Conservation (phyloP, 2,113 vertebrate genomes). For the Catagonus wagneri region DNA sequence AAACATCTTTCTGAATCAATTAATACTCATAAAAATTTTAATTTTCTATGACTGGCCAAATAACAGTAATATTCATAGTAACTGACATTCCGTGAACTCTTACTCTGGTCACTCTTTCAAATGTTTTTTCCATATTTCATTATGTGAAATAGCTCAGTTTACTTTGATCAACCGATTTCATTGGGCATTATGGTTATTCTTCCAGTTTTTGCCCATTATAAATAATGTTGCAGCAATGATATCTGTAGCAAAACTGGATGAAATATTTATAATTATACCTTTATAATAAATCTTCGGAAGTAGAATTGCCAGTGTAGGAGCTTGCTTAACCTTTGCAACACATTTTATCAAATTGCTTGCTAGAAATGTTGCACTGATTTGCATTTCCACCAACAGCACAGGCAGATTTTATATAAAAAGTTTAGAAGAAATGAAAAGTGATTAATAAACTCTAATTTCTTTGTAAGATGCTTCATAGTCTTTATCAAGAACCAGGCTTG, state of each 20-base stretch:
- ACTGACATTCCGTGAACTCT: not conserved
- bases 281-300: not conserved
- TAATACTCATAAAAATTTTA: constrained; percentile 3
- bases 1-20: constrained; percentile 12
- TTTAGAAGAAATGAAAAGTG: not conserved
- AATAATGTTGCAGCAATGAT: not conserved
- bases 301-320: not conserved
- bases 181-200: not conserved
- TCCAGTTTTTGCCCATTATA: not conserved
- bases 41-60: not conserved
- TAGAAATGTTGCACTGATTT: not conserved
- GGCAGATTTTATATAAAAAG: not conserved
- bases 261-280: not conserved
- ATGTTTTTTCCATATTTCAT: not conserved
- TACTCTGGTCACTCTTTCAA: not conserved
- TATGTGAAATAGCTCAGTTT: not conserved
- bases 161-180: constrained; percentile 23
- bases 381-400: not conserved
- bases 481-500: not conserved
- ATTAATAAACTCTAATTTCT: not conserved
- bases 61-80: not conserved
- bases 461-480: not conserved
- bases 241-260: not conserved
- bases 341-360: constrained; percentile 17
- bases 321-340: not conserved